A percentile compares a stretch with the other conserved stretches of the same genome.
phyloP scores from a whole-genome alignment of 30 jellyfish, hydroid and myxozoan species.

The Morbakka virulenta region DNA sequence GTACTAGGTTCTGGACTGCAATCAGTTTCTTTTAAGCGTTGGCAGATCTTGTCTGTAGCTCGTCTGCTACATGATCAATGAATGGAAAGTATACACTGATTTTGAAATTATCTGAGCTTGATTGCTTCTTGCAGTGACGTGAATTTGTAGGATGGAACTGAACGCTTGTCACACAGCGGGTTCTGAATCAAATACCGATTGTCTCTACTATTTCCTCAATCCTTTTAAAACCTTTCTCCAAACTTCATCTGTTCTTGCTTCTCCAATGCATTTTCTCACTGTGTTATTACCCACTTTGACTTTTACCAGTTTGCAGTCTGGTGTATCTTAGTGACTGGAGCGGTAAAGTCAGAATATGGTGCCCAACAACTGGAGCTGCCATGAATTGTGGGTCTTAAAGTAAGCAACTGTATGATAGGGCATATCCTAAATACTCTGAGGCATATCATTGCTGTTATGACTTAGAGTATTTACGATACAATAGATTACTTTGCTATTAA shows the following conservation, averaged over 20 bases:
- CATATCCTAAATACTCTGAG: slow-evolving; percentile 45
- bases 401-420: too few species aligned
- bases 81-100: slow-evolving; percentile 10
- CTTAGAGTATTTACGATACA: slow-evolving; percentile 36
- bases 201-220: slow-evolving; percentile 19
- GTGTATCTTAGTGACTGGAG: too few species aligned
- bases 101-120: slow-evolving; percentile 42
- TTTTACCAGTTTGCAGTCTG: too few species aligned
- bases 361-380: too few species aligned
- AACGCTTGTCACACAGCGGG: slow-evolving; percentile 37
- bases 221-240: slow-evolving; percentile 39
- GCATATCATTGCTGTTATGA: slow-evolving; percentile 37
- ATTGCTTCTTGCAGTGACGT: slow-evolving; percentile 35
- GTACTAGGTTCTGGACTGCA: slow-evolving; percentile 43
- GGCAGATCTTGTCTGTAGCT: slow-evolving; percentile 37
- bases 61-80: slow-evolving; percentile 44
- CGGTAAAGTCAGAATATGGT: too few species aligned
- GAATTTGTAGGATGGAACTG: slow-evolving; percentile 47
- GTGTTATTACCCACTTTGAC: too few species aligned
- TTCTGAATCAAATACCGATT: slow-evolving; percentile 28
- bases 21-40: slow-evolving; percentile 42
- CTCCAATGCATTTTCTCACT: too few species aligned
- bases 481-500: slow-evolving; percentile 38
- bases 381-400: too few species aligned
- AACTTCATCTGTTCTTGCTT: too few species aligned